phyloP scores from a whole-genome alignment of 2,113 vertebrate genomes.

The Psephotus haematonotus region DNA sequence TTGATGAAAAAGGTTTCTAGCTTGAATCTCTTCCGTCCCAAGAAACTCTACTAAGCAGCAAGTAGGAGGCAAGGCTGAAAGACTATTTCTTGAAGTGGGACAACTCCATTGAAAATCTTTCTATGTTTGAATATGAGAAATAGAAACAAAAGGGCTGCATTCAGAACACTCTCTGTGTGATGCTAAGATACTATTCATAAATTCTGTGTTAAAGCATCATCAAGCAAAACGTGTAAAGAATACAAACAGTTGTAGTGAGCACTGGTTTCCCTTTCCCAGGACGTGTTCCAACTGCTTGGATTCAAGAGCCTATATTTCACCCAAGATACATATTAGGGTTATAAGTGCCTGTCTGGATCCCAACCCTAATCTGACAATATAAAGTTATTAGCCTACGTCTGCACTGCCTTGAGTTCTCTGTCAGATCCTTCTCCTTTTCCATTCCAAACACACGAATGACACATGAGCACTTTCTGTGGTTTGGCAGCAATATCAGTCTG shows the following conservation, averaged over 20 bases:
- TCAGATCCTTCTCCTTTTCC: neutral
- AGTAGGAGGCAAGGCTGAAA: neutral
- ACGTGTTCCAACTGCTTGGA: neutral
- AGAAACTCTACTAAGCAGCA: neutral
- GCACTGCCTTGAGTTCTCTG: neutral
- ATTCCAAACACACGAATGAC: neutral
- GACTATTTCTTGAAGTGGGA: neutral
- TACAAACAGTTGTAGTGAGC: neutral
- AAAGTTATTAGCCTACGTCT: neutral
- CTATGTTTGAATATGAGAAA: neutral
- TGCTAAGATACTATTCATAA: neutral
- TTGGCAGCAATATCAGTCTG: neutral
- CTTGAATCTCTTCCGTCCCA: neutral
- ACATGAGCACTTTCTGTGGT: neutral
- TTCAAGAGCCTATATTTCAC: neutral
- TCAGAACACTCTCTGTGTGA: neutral
- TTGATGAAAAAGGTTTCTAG: neutral
- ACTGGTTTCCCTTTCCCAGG: neutral
- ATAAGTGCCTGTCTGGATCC: neutral
- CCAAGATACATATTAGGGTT: neutral
- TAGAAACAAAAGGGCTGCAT: neutral
- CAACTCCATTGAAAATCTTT: neutral
- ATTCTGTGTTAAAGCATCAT: neutral
- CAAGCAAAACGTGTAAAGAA: neutral
- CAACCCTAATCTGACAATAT: neutral